Conservation (phyloP, 2,113 vertebrate genomes). For the Chaetura pelagica region DNA sequence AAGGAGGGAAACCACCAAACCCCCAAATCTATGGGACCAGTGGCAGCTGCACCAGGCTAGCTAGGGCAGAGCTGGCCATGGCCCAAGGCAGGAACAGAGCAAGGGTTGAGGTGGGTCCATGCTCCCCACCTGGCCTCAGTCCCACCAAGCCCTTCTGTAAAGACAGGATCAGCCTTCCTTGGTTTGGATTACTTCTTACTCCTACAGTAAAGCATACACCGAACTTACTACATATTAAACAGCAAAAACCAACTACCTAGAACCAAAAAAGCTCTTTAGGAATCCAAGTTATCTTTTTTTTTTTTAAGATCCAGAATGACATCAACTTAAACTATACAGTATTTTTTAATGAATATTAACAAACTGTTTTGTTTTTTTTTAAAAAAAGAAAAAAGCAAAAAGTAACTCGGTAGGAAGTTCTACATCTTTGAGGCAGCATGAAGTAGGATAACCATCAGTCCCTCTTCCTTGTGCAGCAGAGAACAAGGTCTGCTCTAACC, state of each 20-base stretch:
- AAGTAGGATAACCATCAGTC: neutral
- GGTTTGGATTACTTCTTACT: constrained; percentile 47
- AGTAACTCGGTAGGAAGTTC: constrained; percentile 51
- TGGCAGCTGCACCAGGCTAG: neutral
- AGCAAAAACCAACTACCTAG: constrained; percentile 67
- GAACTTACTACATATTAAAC: constrained; percentile 62
- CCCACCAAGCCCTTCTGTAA: neutral
- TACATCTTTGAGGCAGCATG: constrained; percentile 56
- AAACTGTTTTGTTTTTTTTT: constrained; percentile 51
- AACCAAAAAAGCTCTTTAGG: constrained; percentile 64
- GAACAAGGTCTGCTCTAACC: neutral
- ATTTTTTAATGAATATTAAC: constrained; percentile 73
- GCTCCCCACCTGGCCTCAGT: neutral
- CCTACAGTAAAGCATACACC: constrained; percentile 55
- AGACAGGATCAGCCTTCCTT: neutral
- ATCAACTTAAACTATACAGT: constrained; percentile 73
- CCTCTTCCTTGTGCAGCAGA: constrained; percentile 6
- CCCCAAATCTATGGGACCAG: neutral
- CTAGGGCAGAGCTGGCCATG: neutral
- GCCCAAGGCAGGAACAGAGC: neutral
- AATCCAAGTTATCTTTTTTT: constrained; percentile 50
- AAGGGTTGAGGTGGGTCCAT: neutral
- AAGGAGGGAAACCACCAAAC: neutral
- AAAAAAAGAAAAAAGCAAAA: neutral
- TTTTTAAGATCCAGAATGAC: constrained; percentile 64